Conservation (phyloP, 2,888 invertebrate genomes). For the Neoascia interrupta region DNA sequence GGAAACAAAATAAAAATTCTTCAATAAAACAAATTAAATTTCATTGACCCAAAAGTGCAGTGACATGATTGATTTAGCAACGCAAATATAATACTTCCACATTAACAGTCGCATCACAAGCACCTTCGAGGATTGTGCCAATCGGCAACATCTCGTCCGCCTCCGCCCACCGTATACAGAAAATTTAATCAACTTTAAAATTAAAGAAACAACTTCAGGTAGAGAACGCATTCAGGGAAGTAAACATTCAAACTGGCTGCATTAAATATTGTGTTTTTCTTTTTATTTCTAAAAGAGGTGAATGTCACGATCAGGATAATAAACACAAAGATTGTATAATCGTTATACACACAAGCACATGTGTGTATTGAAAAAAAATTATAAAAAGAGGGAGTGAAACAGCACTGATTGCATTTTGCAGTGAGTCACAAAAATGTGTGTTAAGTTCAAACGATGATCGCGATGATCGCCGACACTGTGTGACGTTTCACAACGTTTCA, state of each 20-base stretch:
- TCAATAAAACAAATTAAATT: slow-evolving; percentile 49
- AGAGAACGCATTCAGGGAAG: slow-evolving; percentile 55
- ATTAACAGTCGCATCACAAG: neutral
- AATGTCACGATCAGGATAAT: slow-evolving; percentile 68
- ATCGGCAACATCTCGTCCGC: neutral
- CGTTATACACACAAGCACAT: neutral
- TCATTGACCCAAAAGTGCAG: slow-evolving; percentile 69
- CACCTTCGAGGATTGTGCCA: slow-evolving; percentile 25
- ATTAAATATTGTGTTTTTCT: neutral
- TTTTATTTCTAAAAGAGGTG: slow-evolving; percentile 48
- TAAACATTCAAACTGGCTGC: slow-evolving; percentile 20
- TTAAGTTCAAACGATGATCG: slow-evolving; percentile 60
- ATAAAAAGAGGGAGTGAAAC: neutral
- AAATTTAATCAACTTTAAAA: slow-evolving; percentile 52
- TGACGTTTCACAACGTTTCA: too few species aligned
- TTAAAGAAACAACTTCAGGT: slow-evolving; percentile 32
- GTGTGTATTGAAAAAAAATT: neutral
- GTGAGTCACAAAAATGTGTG: slow-evolving; percentile 66
- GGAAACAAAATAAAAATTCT: slow-evolving; percentile 49
- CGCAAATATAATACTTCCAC: slow-evolving; percentile 5
- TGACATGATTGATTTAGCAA: slow-evolving; percentile 64
- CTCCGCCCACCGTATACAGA: neutral
- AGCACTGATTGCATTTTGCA: slow-evolving; percentile 36
- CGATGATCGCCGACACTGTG: slow-evolving; percentile 7
- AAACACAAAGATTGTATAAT: slow-evolving; percentile 63